phyloP scores from a whole-genome alignment of 2,113 vertebrate genomes.

The Eudorcas thomsonii region DNA sequence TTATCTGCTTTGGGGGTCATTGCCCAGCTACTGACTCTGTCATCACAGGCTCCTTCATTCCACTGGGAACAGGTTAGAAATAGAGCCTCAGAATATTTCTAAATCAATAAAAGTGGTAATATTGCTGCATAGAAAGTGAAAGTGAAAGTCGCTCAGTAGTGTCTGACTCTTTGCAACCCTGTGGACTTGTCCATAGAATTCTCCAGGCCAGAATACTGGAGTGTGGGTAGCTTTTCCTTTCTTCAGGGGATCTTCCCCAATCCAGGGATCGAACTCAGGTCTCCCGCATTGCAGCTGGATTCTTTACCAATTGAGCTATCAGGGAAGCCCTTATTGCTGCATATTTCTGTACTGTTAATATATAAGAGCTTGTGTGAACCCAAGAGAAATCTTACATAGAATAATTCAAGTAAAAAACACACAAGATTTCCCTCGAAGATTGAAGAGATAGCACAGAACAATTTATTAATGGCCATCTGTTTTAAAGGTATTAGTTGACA shows the following conservation, averaged over 20 bases:
- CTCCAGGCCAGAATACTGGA: not conserved
- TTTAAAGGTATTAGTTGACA: not conserved
- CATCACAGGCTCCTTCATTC: not conserved
- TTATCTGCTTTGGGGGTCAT: not conserved
- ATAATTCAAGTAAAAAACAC: not conserved
- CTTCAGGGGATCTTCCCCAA: not conserved
- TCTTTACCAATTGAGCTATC: not conserved
- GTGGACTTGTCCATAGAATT: not conserved
- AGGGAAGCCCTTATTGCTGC: not conserved
- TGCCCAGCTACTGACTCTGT: not conserved
- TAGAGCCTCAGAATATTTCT: not conserved
- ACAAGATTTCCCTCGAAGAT: not conserved
- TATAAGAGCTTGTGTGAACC: not conserved
- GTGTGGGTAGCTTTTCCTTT: not conserved
- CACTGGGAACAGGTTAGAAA: not conserved
- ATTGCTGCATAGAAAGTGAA: not conserved
- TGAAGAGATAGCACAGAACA: not conserved
- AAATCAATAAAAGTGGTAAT: not conserved
- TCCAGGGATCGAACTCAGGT: not conserved
- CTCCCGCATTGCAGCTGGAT: not conserved
- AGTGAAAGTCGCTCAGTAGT: not conserved
- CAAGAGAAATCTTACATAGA: not conserved
- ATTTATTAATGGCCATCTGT: not conserved
- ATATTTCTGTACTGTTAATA: not conserved
- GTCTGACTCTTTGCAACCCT: not conserved